Conservation (phyloP, 2,113 vertebrate species). For the Rhinolophus ferrumequinum region DNA sequence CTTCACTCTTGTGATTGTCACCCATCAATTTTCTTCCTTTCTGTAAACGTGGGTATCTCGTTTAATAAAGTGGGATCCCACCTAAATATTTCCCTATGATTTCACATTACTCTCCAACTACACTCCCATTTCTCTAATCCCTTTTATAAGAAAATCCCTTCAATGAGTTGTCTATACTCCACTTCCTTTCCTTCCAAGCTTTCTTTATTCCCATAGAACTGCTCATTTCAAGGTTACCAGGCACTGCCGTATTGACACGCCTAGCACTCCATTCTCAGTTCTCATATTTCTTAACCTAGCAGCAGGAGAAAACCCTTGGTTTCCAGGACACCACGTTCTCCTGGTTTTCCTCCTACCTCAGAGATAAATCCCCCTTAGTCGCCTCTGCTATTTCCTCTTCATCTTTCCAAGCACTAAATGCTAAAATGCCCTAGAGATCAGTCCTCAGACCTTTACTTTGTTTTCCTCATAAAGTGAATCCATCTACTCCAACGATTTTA, state of each 20-base stretch:
- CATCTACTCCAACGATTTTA: not conserved
- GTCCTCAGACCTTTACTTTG: not conserved
- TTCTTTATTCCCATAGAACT: not conserved
- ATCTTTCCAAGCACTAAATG: not conserved
- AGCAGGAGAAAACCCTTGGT: not conserved
- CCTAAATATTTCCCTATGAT: not conserved
- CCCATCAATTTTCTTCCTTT: not conserved
- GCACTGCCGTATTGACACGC: rapidly evolving
- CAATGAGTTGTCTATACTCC: not conserved
- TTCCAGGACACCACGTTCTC: not conserved
- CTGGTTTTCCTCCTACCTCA: not conserved
- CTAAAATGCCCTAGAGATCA: not conserved
- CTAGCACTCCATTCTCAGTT: not conserved
- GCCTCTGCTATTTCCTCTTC: not conserved
- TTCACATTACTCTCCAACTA: not conserved
- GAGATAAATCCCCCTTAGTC: not conserved
- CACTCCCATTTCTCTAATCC: not conserved
- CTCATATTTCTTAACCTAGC: not conserved
- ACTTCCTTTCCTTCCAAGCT: not conserved
- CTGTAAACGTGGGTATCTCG: not conserved
- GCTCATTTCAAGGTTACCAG: rapidly evolving
- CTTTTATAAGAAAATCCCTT: not conserved
- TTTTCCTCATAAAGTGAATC: not conserved
- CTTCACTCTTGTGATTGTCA: not conserved
- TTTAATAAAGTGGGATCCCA: not conserved